Evolutionary conservation across 2,113 vertebrate species (phyloP).

Genomic region (Sturnira hondurensis): DNA sequence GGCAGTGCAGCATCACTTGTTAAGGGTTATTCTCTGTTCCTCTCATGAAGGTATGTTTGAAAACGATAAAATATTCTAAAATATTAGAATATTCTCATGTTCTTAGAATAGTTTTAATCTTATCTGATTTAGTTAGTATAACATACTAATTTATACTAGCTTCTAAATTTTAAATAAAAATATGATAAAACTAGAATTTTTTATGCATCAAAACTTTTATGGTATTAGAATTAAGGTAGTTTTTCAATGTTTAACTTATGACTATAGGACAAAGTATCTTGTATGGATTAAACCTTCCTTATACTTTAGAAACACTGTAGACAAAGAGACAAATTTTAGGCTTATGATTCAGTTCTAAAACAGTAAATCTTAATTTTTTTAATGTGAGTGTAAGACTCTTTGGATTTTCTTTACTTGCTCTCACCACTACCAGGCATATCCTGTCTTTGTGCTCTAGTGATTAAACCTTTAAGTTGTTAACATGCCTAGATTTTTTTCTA

Average conservation of each 20-base stretch:
- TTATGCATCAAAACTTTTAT: neutral
- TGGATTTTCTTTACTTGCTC: neutral
- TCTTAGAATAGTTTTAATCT: neutral
- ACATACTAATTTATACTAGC: neutral
- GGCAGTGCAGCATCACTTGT: neutral
- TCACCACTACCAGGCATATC: neutral
- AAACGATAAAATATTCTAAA: conserved; percentile 9
- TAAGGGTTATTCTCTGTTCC: neutral
- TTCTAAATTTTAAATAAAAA: conserved; percentile 31
- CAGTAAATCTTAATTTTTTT: neutral
- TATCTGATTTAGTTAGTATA: neutral
- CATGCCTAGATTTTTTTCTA: neutral
- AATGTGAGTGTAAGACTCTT: neutral
- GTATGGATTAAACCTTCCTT: neutral
- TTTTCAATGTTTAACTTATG: neutral
- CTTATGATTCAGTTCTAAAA: conserved; percentile 4
- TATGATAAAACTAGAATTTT: neutral
- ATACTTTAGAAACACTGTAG: neutral
- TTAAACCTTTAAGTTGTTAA: neutral
- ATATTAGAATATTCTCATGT: too few relatives aligned
- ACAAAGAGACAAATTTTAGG: neutral
- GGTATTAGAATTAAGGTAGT: neutral
- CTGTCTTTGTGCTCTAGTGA: neutral
- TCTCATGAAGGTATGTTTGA: neutral
- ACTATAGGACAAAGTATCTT: neutral